A percentile compares a stretch with the other conserved stretches of the same genome.
Evolutionary conservation across 2,888 invertebrate genomes (phyloP).

Genomic region (Pyrocoelia pectoralis): DNA sequence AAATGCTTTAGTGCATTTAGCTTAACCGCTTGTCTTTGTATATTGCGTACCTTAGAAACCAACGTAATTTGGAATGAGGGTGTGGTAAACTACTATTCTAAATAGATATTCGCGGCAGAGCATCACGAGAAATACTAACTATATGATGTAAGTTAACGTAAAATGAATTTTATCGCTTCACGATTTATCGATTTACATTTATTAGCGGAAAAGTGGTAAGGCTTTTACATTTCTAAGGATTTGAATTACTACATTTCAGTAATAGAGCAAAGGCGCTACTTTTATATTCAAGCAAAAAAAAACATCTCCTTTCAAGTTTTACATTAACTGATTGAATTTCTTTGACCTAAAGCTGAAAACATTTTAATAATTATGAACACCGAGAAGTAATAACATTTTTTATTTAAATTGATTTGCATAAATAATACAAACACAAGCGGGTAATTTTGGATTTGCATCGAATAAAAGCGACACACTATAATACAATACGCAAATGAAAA

Average conservation of each 20-base stretch:
- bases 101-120: no score
- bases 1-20: no score
- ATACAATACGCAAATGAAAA: conserved; percentile 26
- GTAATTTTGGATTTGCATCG: conserved; percentile 17
- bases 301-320: neutral
- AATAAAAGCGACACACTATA: conserved; percentile 12
- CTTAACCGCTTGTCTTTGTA: no score
- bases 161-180: conserved; percentile 9
- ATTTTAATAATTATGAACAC: neutral
- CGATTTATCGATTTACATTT: neutral
- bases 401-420: conserved; percentile 14
- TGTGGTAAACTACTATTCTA: no score
- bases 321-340: conserved; percentile 4
- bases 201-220: conserved; percentile 3
- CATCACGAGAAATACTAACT: no score
- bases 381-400: neutral
- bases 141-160: no score
- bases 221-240: neutral
- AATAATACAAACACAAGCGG: conserved; percentile 16
- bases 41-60: no score
- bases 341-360: neutral
- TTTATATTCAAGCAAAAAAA: neutral
- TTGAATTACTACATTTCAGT: neutral
- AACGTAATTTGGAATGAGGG: no score
- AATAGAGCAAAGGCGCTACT: neutral